These are phyloP conservation scores for Rostratula benghalensis DNA, from an alignment of 2,113 vertebrate species.

Conservation along the genomic window DNA sequence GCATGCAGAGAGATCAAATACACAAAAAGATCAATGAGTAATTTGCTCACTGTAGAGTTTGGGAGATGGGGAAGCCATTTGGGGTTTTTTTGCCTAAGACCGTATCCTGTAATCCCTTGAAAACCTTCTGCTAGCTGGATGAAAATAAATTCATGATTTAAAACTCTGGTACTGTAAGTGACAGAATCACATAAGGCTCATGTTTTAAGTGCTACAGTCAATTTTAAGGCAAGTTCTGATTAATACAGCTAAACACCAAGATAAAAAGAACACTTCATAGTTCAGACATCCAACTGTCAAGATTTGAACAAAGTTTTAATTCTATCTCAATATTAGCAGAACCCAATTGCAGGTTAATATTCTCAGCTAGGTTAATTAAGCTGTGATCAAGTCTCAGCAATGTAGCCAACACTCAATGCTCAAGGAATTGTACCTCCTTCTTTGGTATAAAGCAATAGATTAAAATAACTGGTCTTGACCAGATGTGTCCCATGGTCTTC, in stretches of 20 bases:
- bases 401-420: neutral
- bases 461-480: neutral
- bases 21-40: neutral
- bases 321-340: neutral
- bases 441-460: neutral
- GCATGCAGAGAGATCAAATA: neutral
- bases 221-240: neutral
- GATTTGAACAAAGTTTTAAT: neutral
- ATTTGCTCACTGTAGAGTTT: neutral
- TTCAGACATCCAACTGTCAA: accelerated
- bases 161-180: neutral
- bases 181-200: neutral
- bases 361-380: neutral
- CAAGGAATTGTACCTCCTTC: neutral
- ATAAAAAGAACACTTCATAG: neutral
- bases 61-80: accelerated
- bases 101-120: neutral
- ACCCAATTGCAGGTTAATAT: neutral
- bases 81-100: neutral
- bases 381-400: neutral
- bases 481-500: neutral
- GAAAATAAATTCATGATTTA: neutral
- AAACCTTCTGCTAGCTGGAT: neutral
- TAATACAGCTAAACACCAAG: neutral
- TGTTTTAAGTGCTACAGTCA: neutral